These are phyloP conservation scores for Hippopotamus amphibius DNA, from an alignment of 2,113 vertebrate genomes.

Conservation along the genomic window DNA sequence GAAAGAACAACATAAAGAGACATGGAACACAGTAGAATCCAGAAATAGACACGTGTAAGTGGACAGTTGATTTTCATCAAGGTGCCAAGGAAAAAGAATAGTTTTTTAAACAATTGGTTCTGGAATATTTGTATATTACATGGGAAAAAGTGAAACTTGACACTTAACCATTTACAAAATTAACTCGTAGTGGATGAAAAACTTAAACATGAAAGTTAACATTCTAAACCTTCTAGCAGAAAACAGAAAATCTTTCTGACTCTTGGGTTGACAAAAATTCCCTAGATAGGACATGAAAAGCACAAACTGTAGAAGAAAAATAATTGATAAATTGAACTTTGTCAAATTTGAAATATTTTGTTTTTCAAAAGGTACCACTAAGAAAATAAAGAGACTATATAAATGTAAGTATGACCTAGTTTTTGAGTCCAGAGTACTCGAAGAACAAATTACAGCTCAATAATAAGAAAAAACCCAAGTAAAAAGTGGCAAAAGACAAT, in stretches of 20 bases:
- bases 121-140: background rate
- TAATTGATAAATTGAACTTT: background rate
- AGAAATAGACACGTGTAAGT: background rate
- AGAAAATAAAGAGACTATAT: background rate
- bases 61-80: background rate
- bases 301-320: background rate
- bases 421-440: background rate
- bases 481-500: background rate
- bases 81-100: background rate
- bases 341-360: background rate
- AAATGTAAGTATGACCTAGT: background rate
- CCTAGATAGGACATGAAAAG: background rate
- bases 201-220: background rate
- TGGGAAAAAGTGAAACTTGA: background rate
- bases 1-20: background rate
- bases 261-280: background rate
- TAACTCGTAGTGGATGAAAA: background rate
- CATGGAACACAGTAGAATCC: too few relatives aligned
- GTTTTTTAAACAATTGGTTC: background rate
- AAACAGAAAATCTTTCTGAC: conserved; percentile 3
- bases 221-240: background rate
- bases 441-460: background rate
- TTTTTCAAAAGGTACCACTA: background rate
- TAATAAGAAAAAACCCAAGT: background rate
- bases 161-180: background rate